A percentile compares a stretch with the other conserved stretches of the same genome.
Conservation (phyloP, 64 coral and sea anemone genomes). For the Exaiptasia diaphana region DNA sequence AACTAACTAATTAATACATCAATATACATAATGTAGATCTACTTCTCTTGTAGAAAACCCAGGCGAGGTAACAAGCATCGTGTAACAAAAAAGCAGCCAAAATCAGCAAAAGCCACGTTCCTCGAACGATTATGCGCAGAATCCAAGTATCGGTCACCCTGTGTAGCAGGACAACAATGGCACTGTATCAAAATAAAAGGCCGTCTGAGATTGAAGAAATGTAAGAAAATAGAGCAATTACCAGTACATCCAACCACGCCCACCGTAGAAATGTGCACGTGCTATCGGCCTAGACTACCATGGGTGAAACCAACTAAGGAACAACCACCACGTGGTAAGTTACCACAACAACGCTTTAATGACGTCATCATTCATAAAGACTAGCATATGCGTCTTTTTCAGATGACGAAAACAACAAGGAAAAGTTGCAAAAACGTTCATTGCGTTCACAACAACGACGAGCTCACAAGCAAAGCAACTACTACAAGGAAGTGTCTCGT, state of each 20-base stretch:
- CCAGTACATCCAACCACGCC: background rate
- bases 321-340: background rate
- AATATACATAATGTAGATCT: background rate
- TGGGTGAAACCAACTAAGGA: background rate
- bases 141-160: conserved; percentile 28
- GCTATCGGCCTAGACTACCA: conserved; percentile 31
- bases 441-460: background rate
- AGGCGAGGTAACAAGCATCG: background rate
- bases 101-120: background rate
- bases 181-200: conserved; percentile 53
- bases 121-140: conserved; percentile 35
- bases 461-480: background rate
- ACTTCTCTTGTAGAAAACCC: background rate
- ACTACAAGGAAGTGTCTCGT: conserved; percentile 31
- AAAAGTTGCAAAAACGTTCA: too few species aligned
- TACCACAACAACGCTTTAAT: too few species aligned
- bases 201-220: conserved; percentile 63
- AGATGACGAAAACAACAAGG: too few species aligned
- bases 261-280: conserved; percentile 57
- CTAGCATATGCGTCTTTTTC: too few species aligned
- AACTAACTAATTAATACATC: background rate
- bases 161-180: conserved; percentile 60
- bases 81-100: background rate
- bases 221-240: conserved; percentile 36
- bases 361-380: too few species aligned